Evolutionary conservation across 2,888 invertebrate species (phyloP).

Genomic region (Melipona beecheii): DNA sequence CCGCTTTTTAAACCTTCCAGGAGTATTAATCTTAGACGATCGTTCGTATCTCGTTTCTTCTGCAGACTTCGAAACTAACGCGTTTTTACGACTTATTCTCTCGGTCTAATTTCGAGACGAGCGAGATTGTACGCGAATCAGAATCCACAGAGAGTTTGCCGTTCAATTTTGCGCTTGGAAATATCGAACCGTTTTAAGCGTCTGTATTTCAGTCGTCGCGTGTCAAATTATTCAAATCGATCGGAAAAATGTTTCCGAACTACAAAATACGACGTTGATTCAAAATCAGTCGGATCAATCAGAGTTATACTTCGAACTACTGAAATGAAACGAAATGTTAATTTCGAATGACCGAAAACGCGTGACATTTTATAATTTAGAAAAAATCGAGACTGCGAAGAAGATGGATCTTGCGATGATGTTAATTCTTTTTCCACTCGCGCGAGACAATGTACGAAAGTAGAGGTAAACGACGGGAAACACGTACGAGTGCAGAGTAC

Average conservation of each 20-base stretch:
- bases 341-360: neutral
- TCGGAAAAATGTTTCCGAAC: too few species aligned
- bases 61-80: neutral
- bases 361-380: neutral
- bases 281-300: too few species aligned
- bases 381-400: neutral
- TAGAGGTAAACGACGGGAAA: neutral
- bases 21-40: constrained; percentile 66
- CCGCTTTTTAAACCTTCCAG: constrained; percentile 48
- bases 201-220: too few species aligned
- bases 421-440: neutral
- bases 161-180: neutral
- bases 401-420: too few species aligned
- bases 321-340: too few species aligned
- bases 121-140: neutral
- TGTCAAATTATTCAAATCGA: too few species aligned
- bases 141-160: neutral
- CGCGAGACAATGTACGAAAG: neutral
- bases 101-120: neutral
- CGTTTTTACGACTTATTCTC: neutral
- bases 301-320: too few species aligned
- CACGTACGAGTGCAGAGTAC: too few species aligned
- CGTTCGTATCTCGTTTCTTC: constrained; percentile 13
- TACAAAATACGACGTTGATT: too few species aligned
- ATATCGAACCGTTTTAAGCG: neutral